A percentile compares a stretch with the other conserved stretches of the same genome.
These are phyloP conservation scores for Musca domestica DNA, from an alignment of 1,140 invertebrate genomes.

Conservation along the genomic window DNA sequence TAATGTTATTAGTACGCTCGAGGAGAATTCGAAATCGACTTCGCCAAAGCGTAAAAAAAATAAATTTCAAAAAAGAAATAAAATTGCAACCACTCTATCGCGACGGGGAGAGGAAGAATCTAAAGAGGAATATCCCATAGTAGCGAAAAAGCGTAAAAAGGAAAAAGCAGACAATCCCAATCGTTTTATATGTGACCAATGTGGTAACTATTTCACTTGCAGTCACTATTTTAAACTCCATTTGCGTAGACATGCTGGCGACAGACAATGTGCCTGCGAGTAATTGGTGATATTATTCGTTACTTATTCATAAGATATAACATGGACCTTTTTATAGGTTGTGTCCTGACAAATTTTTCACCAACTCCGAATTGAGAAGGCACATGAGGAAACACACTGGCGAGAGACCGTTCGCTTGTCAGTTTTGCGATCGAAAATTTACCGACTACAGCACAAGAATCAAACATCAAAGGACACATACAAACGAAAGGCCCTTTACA, in stretches of 20 bases:
- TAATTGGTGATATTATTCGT: slow-evolving; percentile 1
- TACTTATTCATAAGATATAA: background rate
- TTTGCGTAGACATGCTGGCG: slow-evolving; percentile 26
- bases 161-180: background rate
- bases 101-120: background rate
- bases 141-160: background rate
- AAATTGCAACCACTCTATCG: background rate
- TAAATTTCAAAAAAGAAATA: background rate
- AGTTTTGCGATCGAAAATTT: slow-evolving; percentile 24
- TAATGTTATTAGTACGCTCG: background rate
- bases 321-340: slow-evolving; percentile 31
- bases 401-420: slow-evolving; percentile 25
- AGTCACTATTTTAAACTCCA: slow-evolving; percentile 24
- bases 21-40: background rate
- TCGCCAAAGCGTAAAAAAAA: background rate
- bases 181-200: slow-evolving; percentile 27
- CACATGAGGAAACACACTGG: slow-evolving; percentile 28
- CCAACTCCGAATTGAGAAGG: slow-evolving; percentile 43
- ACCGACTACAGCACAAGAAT: slow-evolving; percentile 26
- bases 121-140: background rate
- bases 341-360: slow-evolving; percentile 42
- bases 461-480: slow-evolving; percentile 28
- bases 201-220: slow-evolving; percentile 27
- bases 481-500: slow-evolving; percentile 26
- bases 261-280: slow-evolving; percentile 26